A percentile compares a stretch with the other conserved stretches of the same genome.
These are phyloP conservation scores for Zygaena filipendulae DNA, from an alignment of 2,888 invertebrate species.

Conservation along the genomic window DNA sequence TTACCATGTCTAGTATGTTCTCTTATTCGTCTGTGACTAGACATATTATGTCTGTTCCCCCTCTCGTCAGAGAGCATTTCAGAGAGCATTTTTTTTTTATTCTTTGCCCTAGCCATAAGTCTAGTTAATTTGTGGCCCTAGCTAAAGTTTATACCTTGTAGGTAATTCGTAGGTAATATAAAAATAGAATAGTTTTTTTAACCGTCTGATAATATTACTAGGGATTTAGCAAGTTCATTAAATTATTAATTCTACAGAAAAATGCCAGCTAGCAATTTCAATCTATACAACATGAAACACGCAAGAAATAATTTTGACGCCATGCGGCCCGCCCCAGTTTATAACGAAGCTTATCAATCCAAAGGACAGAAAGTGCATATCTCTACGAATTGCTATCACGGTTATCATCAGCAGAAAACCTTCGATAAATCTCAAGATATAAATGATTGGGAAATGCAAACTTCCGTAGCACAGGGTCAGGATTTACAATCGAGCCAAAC, in stretches of 20 bases:
- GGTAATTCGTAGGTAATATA: too few species aligned
- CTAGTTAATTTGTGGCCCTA: too few species aligned
- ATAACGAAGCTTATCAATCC: constrained; percentile 38
- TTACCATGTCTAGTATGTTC: too few species aligned
- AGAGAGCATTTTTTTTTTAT: too few species aligned
- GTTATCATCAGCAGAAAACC: constrained; percentile 43
- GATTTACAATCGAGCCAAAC: background rate
- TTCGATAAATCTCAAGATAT: constrained; percentile 25
- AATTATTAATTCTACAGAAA: constrained; percentile 15
- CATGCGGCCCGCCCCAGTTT: constrained; percentile 53
- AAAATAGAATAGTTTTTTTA: too few species aligned
- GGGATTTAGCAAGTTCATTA: too few species aligned
- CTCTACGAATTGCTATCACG: constrained; percentile 64
- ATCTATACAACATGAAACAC: constrained; percentile 45
- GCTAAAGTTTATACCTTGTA: too few species aligned
- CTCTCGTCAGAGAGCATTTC: too few species aligned
- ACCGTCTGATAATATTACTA: too few species aligned
- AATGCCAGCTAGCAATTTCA: constrained; percentile 54
- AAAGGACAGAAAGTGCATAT: constrained; percentile 52
- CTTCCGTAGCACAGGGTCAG: background rate
- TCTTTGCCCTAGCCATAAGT: too few species aligned
- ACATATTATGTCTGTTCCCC: too few species aligned
- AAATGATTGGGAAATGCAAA: constrained; percentile 55
- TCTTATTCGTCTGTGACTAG: too few species aligned
- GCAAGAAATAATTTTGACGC: constrained; percentile 59